Conservation (phyloP, 2,797 vertebrate species). For the Lacerta agilis region DNA sequence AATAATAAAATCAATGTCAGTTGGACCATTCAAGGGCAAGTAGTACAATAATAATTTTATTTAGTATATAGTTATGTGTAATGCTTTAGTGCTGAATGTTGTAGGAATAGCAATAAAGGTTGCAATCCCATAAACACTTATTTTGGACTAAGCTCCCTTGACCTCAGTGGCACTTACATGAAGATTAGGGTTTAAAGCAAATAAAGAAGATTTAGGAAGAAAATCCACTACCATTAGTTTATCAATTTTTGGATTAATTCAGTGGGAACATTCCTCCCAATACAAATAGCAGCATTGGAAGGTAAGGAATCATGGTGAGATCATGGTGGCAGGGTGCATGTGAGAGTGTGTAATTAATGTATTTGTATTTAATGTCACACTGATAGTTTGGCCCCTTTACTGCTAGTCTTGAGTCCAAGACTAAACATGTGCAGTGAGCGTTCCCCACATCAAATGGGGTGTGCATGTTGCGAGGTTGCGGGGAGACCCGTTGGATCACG, state of each 20-base stretch:
- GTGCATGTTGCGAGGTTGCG: too few relatives aligned
- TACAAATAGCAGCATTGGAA: not conserved
- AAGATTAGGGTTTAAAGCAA: not conserved
- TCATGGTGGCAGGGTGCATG: too few relatives aligned
- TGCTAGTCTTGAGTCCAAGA: fast-evolving
- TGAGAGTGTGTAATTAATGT: too few relatives aligned
- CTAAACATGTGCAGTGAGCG: not conserved
- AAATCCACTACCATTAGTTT: not conserved
- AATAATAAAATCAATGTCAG: not conserved
- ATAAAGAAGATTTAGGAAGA: not conserved
- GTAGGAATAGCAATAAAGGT: too few relatives aligned
- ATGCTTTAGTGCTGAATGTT: too few relatives aligned
- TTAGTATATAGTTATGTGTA: not conserved
- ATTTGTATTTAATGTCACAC: not conserved
- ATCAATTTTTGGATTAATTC: not conserved
- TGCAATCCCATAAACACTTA: too few relatives aligned
- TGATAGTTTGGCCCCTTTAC: not conserved
- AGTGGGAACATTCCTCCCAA: not conserved
- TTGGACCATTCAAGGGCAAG: not conserved
- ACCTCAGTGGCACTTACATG: too few relatives aligned
- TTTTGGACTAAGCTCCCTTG: too few relatives aligned
- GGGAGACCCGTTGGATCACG: too few relatives aligned
- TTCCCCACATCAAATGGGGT: too few relatives aligned
- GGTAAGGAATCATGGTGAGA: not conserved
- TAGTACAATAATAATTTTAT: not conserved